Evolutionary conservation across 2,113 vertebrate genomes (phyloP), one percentile per base, ranked within the genome.

Genomic region (Oplegnathus fasciatus): DNA sequence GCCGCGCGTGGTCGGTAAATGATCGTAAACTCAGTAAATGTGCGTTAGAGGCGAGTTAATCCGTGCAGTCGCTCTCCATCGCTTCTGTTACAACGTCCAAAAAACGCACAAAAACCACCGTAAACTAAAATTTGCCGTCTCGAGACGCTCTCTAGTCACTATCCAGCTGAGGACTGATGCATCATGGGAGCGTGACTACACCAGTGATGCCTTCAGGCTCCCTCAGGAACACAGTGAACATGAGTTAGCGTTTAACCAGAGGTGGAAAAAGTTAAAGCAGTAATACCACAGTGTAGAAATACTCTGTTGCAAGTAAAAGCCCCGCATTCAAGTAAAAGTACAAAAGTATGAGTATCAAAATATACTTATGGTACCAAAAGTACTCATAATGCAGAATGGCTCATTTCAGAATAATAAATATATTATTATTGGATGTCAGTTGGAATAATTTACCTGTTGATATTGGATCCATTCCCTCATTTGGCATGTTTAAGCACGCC

Each of bases 111-210:
- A 8, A 68, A 30, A 84, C 0, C 0, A 15, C 44, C 52, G n/a
- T 42, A 20, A 46, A 14, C 0, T 10, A 0, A 2, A 1, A 17
- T 24, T 5, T 50, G n/a, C 55, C 40, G 17, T 2, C 48, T 9
- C 17, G 40, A 9, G 50, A 57, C 0, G n/a, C 57, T 71, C 46
- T 34, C 46, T 30, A 22, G 62, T 46, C 37, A 6, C 54, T 2
- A 2, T 20, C 17, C 52, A 42, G 71, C 76, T 71, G 66, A 74
- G 5, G 17, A 34, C 28, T 2, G 28, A 17, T 91, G 93, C 91
- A 92, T 92, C 75, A 90, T 89, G 93, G 93, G 93, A 88, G 44
- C 3, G 44, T 4, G 4, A 52, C 37, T 5, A 11, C 2, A 66
- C 14, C 1, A 0, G 11, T 34, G 91, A 24, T 73, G 68, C 81